Conservation (phyloP, 2,797 vertebrate species). For the Arremon brunneinucha region DNA sequence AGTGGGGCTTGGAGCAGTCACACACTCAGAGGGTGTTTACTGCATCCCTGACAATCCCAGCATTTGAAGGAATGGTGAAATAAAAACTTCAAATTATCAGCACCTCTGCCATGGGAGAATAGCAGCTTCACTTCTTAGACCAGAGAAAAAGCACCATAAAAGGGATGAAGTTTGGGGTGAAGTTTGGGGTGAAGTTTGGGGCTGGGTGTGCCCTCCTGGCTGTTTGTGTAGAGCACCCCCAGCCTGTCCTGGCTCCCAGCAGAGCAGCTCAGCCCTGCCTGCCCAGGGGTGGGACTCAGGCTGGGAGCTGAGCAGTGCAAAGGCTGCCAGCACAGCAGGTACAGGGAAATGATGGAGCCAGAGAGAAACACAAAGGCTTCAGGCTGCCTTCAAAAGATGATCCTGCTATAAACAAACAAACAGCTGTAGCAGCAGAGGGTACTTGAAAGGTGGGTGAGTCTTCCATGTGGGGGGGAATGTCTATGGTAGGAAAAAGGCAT, state of each 20-base stretch:
- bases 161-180: background rate
- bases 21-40: slow-evolving; percentile 18
- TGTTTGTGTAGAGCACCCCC: accelerated
- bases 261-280: background rate
- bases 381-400: background rate
- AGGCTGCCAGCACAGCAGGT: background rate
- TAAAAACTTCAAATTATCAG: slow-evolving; percentile 31
- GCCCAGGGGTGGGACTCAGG: background rate
- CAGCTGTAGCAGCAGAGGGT: background rate
- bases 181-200: background rate
- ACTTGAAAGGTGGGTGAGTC: background rate
- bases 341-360: background rate
- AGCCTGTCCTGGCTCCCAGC: background rate
- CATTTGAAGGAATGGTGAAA: slow-evolving; percentile 15
- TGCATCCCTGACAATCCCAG: background rate
- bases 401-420: background rate
- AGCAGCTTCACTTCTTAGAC: background rate
- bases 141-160: background rate
- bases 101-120: background rate
- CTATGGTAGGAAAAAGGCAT: background rate
- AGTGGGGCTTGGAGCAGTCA: slow-evolving; percentile 2
- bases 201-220: background rate
- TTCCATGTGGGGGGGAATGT: accelerated
- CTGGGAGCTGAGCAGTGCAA: background rate
- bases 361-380: background rate